Conservation (phyloP, 2,888 invertebrate species). For the Lucinisca nassula region DNA sequence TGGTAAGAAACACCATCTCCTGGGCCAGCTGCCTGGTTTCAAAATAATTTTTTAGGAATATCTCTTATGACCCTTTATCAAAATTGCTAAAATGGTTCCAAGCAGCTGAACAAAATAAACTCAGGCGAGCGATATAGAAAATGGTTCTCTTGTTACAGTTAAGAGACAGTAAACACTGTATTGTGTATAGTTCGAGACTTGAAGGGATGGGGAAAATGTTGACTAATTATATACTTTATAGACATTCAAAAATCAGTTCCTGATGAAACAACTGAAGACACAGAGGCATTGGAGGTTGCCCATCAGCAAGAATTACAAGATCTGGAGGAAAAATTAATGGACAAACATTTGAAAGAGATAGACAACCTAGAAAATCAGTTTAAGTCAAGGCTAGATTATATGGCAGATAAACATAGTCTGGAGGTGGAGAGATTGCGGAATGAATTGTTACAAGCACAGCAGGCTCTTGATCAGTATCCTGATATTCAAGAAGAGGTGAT, state of each 20-base stretch:
- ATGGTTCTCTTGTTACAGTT: no score
- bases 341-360: slow-evolving; percentile 84
- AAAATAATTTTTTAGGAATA: no score
- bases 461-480: slow-evolving; percentile 58
- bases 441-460: slow-evolving; percentile 49
- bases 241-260: neutral
- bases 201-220: no score
- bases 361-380: slow-evolving; percentile 88
- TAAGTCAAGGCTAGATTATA: slow-evolving; percentile 86
- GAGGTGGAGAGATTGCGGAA: slow-evolving; percentile 45
- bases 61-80: no score
- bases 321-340: slow-evolving; percentile 70
- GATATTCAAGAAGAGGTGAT: slow-evolving; percentile 27
- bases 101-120: no score
- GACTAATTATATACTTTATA: no score
- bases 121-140: no score
- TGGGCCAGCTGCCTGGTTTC: no score
- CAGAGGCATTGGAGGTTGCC: slow-evolving; percentile 74
- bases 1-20: no score
- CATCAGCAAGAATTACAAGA: slow-evolving; percentile 78
- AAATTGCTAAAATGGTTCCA: no score
- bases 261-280: slow-evolving; percentile 45
- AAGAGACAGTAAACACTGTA: no score
- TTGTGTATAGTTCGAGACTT: no score
- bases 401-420: slow-evolving; percentile 63